These are phyloP conservation scores for Lathronympha strigana DNA, from an alignment of 2,888 invertebrate species.

Conservation along the genomic window DNA sequence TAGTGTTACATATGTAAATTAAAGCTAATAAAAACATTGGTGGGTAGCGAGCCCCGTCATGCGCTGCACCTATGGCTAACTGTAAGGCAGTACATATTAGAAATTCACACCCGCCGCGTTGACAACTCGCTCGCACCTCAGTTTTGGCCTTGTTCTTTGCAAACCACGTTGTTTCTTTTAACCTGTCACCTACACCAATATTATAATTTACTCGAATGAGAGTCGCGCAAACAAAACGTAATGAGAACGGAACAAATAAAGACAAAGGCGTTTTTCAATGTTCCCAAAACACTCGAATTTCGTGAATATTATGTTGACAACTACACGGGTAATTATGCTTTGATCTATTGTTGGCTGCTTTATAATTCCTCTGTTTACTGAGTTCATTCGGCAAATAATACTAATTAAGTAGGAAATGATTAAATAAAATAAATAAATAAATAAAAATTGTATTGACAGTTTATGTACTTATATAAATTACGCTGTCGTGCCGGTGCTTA, in stretches of 20 bases:
- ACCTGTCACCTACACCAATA: too few species aligned
- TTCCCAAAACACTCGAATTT: not conserved
- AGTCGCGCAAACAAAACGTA: constrained; percentile 42
- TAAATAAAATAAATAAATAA: too few species aligned
- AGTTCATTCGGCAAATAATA: constrained; percentile 2
- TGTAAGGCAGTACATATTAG: too few species aligned
- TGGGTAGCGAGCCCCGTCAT: too few species aligned
- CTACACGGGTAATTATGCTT: constrained; percentile 20
- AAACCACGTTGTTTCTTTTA: too few species aligned
- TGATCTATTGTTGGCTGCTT: constrained; percentile 13
- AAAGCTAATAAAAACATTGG: too few species aligned
- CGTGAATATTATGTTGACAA: constrained; percentile 12
- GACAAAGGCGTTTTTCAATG: constrained; percentile 17
- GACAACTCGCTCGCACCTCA: too few species aligned
- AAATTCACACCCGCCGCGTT: too few species aligned
- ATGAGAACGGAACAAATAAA: constrained; percentile 45
- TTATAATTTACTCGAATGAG: constrained; percentile 39
- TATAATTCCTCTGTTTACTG: constrained; percentile 8
- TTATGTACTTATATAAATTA: not conserved
- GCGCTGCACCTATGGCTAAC: too few species aligned
- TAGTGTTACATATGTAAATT: too few species aligned
- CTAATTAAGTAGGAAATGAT: not conserved
- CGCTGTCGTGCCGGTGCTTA: too few species aligned
- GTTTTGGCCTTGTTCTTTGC: too few species aligned
- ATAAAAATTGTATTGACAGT: not conserved